phyloP scores from a whole-genome alignment of 2,888 invertebrate species.

The Apamea anceps region DNA sequence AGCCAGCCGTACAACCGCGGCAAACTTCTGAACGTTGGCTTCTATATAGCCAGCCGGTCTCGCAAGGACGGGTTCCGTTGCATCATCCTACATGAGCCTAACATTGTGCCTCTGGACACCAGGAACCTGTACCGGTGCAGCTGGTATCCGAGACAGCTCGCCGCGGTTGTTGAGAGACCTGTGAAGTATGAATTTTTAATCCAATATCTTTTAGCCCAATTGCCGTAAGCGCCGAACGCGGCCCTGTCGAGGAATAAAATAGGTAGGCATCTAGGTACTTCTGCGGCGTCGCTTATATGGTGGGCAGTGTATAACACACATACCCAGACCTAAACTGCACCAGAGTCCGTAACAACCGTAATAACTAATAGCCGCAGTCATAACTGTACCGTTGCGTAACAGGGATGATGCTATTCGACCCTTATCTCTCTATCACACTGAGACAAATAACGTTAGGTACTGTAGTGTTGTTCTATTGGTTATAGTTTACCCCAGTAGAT shows the following conservation, averaged over 20 bases:
- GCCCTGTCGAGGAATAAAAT: background rate
- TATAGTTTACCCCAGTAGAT: background rate
- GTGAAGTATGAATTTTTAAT: slow-evolving; percentile 38
- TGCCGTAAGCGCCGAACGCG: background rate
- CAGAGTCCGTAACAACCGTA: too few species aligned
- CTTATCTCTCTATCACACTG: background rate
- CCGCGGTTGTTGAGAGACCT: slow-evolving; percentile 93
- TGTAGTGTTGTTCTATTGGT: background rate
- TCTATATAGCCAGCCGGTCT: slow-evolving; percentile 92
- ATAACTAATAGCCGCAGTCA: background rate
- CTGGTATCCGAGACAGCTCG: slow-evolving; percentile 95
- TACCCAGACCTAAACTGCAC: background rate
- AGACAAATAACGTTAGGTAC: background rate
- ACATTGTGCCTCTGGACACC: slow-evolving; percentile 96
- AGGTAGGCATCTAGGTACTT: background rate
- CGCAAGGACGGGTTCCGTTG: slow-evolving; percentile 92
- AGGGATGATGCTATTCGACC: background rate
- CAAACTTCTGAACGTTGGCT: slow-evolving; percentile 97
- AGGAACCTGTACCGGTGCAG: slow-evolving; percentile 96
- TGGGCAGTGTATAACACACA: background rate
- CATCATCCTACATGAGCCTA: slow-evolving; percentile 98
- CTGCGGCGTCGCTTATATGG: too few species aligned
- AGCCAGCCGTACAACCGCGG: slow-evolving; percentile 89
- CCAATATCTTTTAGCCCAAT: background rate
- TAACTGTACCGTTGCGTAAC: background rate